Percentiles rank a stretch among this genome's conserved stretches.
Conservation (phyloP, 2,797 vertebrate genomes). For the Picus viridis region DNA sequence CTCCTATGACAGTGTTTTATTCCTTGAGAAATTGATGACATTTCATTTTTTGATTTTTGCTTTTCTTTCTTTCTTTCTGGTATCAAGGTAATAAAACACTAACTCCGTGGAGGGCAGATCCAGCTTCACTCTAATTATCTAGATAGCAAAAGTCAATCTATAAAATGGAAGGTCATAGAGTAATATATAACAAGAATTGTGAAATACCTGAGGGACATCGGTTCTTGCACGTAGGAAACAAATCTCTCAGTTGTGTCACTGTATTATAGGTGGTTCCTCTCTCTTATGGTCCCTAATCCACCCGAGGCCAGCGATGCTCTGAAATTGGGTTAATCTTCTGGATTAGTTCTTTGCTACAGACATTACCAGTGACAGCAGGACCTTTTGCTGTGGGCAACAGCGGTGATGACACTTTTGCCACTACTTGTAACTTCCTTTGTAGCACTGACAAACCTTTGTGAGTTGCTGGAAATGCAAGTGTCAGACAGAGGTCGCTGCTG, state of each 20-base stretch:
- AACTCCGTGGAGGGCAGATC: neutral
- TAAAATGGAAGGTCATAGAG: slow-evolving; percentile 8
- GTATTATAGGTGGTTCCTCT: neutral
- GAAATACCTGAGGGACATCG: neutral
- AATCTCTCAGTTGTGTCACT: neutral
- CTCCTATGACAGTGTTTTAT: neutral
- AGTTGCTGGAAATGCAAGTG: neutral
- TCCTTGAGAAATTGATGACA: neutral
- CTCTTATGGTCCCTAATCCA: neutral
- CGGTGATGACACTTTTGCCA: neutral
- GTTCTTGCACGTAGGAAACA: neutral
- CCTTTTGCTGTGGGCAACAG: neutral
- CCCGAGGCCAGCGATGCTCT: neutral
- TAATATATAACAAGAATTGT: slow-evolving; percentile 3
- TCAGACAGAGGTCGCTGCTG: neutral
- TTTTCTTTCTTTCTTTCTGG: neutral
- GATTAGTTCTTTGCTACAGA: neutral
- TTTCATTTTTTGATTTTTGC: neutral
- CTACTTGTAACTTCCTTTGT: neutral
- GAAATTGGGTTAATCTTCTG: neutral
- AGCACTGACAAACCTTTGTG: neutral
- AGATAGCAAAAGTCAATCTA: slow-evolving; percentile 2
- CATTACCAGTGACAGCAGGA: neutral
- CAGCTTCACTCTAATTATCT: neutral
- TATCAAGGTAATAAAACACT: slow-evolving; percentile 12